These are phyloP conservation scores for Bos taurus DNA, from an alignment of 2,113 vertebrate genomes.

Conservation along the genomic window ARS-UCD2.0 NC_037331.1:431001-431500, in stretches of 20 bases:
- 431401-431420: background rate
- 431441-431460: background rate
- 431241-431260: fast-evolving
- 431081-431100: background rate
- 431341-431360: background rate
- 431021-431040: background rate
- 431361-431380: background rate
- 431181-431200: background rate
- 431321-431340: background rate
- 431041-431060: fast-evolving
- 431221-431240: background rate
- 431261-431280: background rate
- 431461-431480: background rate
- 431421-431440: background rate
- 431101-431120: background rate
- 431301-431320: background rate
- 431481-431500: background rate
- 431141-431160: background rate
- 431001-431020: background rate
- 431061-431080: background rate
- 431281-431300: background rate
- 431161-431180: background rate
- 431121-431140: background rate
- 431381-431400: background rate
- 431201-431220: background rate